Conservation (phyloP, 2,888 invertebrate genomes). For the Dasypogon diadema region DNA sequence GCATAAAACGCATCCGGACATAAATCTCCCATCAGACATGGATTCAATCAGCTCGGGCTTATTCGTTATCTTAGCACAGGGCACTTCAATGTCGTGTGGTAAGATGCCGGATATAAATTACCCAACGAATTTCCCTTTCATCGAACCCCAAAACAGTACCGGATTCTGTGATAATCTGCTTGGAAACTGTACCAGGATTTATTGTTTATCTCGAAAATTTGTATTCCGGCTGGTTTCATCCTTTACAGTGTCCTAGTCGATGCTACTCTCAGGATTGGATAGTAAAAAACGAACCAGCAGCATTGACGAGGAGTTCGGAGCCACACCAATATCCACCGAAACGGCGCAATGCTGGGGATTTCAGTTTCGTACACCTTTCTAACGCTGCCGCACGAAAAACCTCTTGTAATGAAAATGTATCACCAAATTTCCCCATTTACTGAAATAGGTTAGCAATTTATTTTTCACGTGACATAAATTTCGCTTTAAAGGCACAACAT, state of each 20-base stretch:
- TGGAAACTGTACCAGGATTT: conserved; percentile 36
- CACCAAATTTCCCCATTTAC: conserved; percentile 48
- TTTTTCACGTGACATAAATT: conserved; percentile 51
- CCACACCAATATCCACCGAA: background rate
- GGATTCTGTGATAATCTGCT: conserved; percentile 32
- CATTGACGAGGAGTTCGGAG: background rate
- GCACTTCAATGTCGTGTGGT: background rate
- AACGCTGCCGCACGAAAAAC: background rate
- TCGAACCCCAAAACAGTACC: conserved; percentile 35
- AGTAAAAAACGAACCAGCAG: background rate
- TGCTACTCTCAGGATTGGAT: background rate
- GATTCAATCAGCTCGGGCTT: background rate
- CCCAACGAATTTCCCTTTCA: conserved; percentile 1
- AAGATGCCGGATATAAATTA: conserved; percentile 17
- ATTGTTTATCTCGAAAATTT: conserved; percentile 45
- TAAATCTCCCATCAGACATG: background rate
- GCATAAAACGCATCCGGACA: background rate
- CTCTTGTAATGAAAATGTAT: conserved; percentile 46
- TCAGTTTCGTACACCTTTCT: background rate
- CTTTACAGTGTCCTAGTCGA: background rate
- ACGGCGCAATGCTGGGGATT: background rate
- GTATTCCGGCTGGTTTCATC: conserved; percentile 29
- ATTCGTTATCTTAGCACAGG: background rate
- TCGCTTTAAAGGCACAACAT: conserved; percentile 44
- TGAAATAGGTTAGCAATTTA: conserved; percentile 49